Percentiles rank a stretch among this genome's conserved stretches.
Conservation (phyloP, 2,113 vertebrate species). For the Centropus unirufus region DNA sequence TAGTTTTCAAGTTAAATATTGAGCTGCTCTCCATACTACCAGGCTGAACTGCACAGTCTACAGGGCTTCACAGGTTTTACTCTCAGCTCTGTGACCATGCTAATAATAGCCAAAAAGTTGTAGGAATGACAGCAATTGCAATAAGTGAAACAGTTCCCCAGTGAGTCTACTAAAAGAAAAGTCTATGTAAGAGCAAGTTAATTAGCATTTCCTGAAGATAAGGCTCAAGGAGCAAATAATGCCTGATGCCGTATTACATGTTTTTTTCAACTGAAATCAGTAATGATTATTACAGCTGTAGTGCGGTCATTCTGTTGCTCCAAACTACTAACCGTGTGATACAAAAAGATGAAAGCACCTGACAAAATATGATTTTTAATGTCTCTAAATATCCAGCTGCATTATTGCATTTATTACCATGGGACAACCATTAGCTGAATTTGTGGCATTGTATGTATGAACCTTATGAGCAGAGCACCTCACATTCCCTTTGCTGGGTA, state of each 20-base stretch:
- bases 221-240: neutral
- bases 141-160: neutral
- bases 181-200: neutral
- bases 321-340: neutral
- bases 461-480: neutral
- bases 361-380: neutral
- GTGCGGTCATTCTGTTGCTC: neutral
- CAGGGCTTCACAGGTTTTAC: neutral
- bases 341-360: neutral
- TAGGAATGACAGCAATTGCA: neutral
- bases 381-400: neutral
- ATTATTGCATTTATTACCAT: neutral
- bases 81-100: neutral
- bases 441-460: neutral
- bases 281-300: neutral
- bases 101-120: neutral
- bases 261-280: neutral
- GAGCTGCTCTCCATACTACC: neutral
- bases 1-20: neutral
- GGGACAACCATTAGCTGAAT: neutral
- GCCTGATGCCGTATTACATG: neutral
- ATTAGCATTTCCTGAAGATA: slow-evolving; percentile 3
- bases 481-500: neutral
- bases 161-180: neutral
- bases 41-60: neutral